Percentiles rank a stretch among this genome's conserved stretches.
phyloP scores from a whole-genome alignment of 2,113 vertebrate species.

The Chionodraco myersi region DNA sequence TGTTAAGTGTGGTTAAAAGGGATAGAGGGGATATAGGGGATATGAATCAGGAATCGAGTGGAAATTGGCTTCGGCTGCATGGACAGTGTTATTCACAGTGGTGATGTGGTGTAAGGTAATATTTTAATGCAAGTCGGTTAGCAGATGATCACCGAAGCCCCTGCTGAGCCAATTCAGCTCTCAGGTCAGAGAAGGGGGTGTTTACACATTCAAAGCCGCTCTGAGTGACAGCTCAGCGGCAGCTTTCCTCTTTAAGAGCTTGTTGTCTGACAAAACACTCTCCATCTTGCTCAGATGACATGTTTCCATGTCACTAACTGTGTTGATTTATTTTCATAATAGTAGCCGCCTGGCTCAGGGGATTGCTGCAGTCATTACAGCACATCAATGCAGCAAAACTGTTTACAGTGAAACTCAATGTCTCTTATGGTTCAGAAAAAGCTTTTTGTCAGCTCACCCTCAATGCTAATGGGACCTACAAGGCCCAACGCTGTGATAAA shows the following conservation, averaged over 20 bases:
- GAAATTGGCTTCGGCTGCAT: slow-evolving; percentile 37
- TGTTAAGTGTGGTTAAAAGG: slow-evolving; percentile 73
- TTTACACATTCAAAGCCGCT: background rate
- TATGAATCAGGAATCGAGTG: slow-evolving; percentile 37
- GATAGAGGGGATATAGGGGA: slow-evolving; percentile 44
- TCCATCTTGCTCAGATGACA: slow-evolving; percentile 17
- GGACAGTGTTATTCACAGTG: slow-evolving; percentile 22
- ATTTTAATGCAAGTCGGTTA: slow-evolving; percentile 58
- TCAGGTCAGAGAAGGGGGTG: slow-evolving; percentile 20
- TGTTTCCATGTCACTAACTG: slow-evolving; percentile 31
- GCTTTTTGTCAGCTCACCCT: slow-evolving; percentile 17
- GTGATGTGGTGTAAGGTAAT: slow-evolving; percentile 37
- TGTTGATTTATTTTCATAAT: slow-evolving; percentile 31
- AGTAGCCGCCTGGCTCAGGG: slow-evolving; percentile 14
- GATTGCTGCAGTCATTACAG: slow-evolving; percentile 17
- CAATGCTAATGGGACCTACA: slow-evolving; percentile 17
- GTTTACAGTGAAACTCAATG: slow-evolving; percentile 13
- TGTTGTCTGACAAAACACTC: slow-evolving; percentile 16
- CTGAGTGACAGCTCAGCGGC: slow-evolving; percentile 10
- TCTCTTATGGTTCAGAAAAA: slow-evolving; percentile 17
- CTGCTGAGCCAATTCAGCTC: slow-evolving; percentile 26
- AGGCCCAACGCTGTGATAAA: slow-evolving; percentile 13
- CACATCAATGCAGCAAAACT: background rate
- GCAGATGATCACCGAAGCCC: slow-evolving; percentile 17
- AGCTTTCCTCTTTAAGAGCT: background rate